A percentile compares a stretch with the other conserved stretches of the same genome.
Evolutionary conservation across 2,888 invertebrate species (phyloP).

Genomic region (Coleophora flavipennella): DNA sequence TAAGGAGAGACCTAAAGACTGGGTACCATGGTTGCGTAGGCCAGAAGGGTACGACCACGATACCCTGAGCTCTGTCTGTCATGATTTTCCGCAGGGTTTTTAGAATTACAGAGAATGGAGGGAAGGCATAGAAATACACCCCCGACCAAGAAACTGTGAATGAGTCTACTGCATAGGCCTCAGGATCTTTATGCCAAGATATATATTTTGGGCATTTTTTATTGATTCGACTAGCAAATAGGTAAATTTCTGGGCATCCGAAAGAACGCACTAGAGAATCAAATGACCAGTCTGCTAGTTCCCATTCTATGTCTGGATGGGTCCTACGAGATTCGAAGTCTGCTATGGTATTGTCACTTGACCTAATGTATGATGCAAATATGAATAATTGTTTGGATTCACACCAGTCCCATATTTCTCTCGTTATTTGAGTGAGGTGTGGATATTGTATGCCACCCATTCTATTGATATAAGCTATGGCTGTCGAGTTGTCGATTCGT

Average conservation of each 20-base stretch:
- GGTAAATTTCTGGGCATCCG: background rate
- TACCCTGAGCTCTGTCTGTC: background rate
- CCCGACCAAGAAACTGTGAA: background rate
- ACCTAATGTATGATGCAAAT: slow-evolving; percentile 6
- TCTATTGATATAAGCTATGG: slow-evolving; percentile 15
- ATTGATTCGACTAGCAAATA: slow-evolving; percentile 1
- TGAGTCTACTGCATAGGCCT: background rate
- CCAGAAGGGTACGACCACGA: slow-evolving; percentile 1
- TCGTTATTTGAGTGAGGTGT: slow-evolving; percentile 1
- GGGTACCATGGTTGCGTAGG: background rate
- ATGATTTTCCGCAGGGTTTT: background rate
- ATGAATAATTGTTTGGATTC: background rate
- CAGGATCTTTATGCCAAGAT: background rate
- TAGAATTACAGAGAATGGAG: background rate
- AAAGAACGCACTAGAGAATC: background rate
- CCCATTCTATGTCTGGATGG: slow-evolving; percentile 1
- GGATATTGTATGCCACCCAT: slow-evolving; percentile 13
- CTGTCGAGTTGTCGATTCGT: slow-evolving; percentile 17
- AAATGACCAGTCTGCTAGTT: background rate
- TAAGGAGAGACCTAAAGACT: background rate
- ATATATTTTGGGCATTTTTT: slow-evolving; percentile 1
- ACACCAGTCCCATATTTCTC: slow-evolving; percentile 3
- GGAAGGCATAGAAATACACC: background rate
- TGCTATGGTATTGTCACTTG: slow-evolving; percentile 2
- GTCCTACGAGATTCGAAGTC: slow-evolving; percentile 5